These are phyloP conservation scores for Oedothorax gibbosus DNA, from an alignment of 1,140 invertebrate species.

Conservation along the genomic window DNA sequence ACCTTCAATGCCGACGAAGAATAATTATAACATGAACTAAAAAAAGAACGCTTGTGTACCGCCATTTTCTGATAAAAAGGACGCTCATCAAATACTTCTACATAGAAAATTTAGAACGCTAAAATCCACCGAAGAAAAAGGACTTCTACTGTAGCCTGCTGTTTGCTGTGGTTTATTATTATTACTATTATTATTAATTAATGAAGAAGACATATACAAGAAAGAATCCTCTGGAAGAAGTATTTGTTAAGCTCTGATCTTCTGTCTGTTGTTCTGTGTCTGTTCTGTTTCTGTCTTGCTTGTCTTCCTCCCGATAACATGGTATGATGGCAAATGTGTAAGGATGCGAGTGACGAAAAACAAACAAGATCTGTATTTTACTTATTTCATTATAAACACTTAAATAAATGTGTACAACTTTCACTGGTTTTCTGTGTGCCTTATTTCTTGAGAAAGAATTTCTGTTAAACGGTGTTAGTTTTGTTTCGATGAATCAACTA, in stretches of 20 bases:
- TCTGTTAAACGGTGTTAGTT: too few species aligned
- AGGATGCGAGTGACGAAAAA: background rate
- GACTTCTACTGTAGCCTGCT: constrained; percentile 31
- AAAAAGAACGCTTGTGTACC: constrained; percentile 48
- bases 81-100: constrained; percentile 54
- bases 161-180: background rate
- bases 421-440: constrained; percentile 3
- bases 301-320: background rate
- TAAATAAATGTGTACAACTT: constrained; percentile 39
- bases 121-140: constrained; percentile 25
- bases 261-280: constrained; percentile 18
- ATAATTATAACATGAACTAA: background rate
- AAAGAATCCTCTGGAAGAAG: constrained; percentile 26
- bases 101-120: constrained; percentile 14
- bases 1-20: constrained; percentile 10
- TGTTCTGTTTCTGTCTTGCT: background rate
- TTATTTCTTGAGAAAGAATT: too few species aligned
- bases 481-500: too few species aligned
- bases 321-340: background rate
- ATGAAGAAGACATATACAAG: background rate
- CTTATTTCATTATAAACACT: constrained; percentile 40
- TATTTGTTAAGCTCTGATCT: constrained; percentile 48
- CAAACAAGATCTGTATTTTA: constrained; percentile 55
- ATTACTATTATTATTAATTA: too few species aligned
- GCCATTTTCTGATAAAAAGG: background rate